These are phyloP conservation scores for Drosophila arawakana DNA, from an alignment of 1,140 invertebrate species.

Conservation along the genomic window DNA sequence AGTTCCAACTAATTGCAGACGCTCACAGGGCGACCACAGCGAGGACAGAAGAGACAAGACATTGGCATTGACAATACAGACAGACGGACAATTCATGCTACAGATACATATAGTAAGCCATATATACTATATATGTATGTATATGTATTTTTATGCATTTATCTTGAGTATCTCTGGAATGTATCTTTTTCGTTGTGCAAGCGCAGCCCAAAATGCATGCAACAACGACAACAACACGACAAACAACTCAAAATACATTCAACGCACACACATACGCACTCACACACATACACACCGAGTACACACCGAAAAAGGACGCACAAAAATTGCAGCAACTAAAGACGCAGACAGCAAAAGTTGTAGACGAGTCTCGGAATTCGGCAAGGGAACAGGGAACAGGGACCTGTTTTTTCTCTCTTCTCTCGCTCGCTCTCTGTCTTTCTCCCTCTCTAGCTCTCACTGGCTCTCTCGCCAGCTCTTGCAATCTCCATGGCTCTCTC, in stretches of 20 bases:
- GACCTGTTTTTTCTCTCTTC: constrained; percentile 62
- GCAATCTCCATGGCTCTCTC: constrained; percentile 4
- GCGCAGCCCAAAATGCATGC: constrained; percentile 68
- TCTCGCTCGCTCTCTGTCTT: constrained; percentile 1
- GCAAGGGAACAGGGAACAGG: constrained; percentile 37
- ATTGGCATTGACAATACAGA: constrained; percentile 59
- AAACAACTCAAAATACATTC: constrained; percentile 34
- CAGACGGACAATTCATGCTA: constrained; percentile 23
- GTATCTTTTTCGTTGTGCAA: constrained; percentile 61
- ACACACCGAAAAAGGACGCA: constrained; percentile 67
- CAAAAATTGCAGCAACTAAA: constrained; percentile 55
- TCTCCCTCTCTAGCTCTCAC: constrained; percentile 2
- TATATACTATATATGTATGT: constrained; percentile 9
- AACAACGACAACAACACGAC: constrained; percentile 27
- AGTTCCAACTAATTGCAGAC: constrained; percentile 70
- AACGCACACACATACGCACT: constrained; percentile 14
- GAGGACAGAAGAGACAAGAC: constrained; percentile 10
- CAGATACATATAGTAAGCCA: constrained; percentile 31
- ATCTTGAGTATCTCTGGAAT: constrained; percentile 75
- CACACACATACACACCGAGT: constrained; percentile 10
- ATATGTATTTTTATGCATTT: constrained; percentile 60
- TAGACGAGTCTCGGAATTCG: constrained; percentile 36
- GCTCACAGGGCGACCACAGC: constrained; percentile 46
- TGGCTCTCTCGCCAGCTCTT: background rate
- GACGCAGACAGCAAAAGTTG: constrained; percentile 35